phyloP scores from a whole-genome alignment of 2,113 vertebrate genomes.

The Scalopus aquaticus region DNA sequence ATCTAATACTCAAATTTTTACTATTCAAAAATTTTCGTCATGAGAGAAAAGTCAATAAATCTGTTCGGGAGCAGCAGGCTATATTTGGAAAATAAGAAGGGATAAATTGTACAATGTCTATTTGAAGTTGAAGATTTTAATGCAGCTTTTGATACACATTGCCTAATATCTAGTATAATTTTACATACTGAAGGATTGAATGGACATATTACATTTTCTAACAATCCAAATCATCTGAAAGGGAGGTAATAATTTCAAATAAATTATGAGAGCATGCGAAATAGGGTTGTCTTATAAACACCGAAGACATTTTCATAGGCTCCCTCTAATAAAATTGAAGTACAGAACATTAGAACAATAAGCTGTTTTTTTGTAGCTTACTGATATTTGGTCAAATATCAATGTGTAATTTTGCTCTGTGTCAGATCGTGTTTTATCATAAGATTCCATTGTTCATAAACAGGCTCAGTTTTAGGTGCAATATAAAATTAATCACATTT shows the following conservation, averaged over 20 bases:
- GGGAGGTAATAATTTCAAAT: neutral
- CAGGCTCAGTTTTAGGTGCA: neutral
- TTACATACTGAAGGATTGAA: neutral
- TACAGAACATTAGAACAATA: neutral
- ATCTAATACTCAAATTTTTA: neutral
- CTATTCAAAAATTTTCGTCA: neutral
- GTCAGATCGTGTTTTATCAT: neutral
- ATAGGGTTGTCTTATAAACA: neutral
- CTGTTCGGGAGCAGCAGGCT: neutral
- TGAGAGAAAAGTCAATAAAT: neutral
- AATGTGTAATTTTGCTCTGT: constrained; percentile 20
- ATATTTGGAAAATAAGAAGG: neutral
- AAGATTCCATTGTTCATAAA: neutral
- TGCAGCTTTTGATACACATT: neutral
- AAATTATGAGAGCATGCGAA: neutral
- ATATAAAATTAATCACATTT: constrained; percentile 30
- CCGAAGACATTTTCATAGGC: neutral
- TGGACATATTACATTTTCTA: neutral
- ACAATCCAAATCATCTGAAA: neutral
- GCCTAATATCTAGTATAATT: neutral
- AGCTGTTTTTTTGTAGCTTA: neutral
- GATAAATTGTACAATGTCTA: neutral
- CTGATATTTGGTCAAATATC: constrained; percentile 21
- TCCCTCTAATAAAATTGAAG: neutral
- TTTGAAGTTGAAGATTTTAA: neutral